Conservation (phyloP, 2,113 vertebrate species). For the Setophaga coronata region DNA sequence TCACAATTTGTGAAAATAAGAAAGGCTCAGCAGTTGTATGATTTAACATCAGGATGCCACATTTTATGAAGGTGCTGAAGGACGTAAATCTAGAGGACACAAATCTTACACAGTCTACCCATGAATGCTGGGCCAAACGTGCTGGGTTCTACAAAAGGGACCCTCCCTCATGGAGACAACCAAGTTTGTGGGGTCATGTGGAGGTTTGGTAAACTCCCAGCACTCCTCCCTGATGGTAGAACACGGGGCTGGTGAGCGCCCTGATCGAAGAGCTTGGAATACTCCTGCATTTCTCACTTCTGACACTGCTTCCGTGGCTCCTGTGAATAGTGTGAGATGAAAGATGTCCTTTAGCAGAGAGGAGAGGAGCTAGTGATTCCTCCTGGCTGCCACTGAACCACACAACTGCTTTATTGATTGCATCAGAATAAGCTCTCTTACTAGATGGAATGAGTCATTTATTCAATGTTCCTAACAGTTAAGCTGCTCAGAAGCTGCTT, state of each 20-base stretch:
- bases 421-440: background rate
- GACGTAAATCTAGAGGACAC: background rate
- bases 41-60: too few relatives aligned
- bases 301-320: background rate
- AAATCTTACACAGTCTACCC: background rate
- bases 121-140: background rate
- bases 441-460: conserved; percentile 13
- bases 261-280: background rate
- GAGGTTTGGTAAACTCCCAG: background rate
- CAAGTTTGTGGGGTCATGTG: background rate
- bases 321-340: background rate
- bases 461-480: conserved; percentile 25
- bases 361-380: background rate
- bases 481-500: conserved; percentile 32
- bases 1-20: background rate
- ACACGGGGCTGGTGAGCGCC: background rate
- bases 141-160: background rate
- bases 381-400: background rate
- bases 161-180: background rate
- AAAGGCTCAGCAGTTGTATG: too few relatives aligned
- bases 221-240: background rate
- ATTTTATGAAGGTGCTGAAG: too few relatives aligned
- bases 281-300: background rate
- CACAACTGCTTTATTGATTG: background rate
- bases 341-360: background rate